Evolutionary conservation across 2,113 vertebrate genomes (phyloP).

Genomic region (Poeciliopsis retropinna): DNA sequence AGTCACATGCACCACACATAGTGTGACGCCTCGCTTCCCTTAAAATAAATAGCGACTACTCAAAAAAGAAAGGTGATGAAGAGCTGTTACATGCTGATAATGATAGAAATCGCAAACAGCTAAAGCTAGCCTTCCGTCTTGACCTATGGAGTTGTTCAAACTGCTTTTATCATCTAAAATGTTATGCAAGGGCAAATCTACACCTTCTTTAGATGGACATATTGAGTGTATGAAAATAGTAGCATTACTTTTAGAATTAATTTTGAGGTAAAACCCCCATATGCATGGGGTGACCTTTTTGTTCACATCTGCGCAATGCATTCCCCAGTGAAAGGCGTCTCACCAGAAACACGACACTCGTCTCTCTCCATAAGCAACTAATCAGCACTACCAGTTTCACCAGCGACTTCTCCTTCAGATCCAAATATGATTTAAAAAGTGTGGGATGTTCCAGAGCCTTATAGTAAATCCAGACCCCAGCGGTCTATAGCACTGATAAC

Average conservation of each 20-base stretch:
- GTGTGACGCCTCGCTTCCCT: neutral
- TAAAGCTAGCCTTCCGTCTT: neutral
- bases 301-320: neutral
- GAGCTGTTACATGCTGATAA: neutral
- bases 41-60: neutral
- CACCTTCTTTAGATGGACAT: too few species aligned
- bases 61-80: neutral
- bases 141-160: neutral
- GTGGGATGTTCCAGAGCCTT: conserved; percentile 2
- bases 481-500: conserved; percentile 44
- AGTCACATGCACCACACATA: neutral
- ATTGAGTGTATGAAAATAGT: too few species aligned
- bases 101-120: neutral
- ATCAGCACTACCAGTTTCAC: neutral
- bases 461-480: conserved; percentile 30
- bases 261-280: too few species aligned
- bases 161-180: neutral
- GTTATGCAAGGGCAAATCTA: too few species aligned
- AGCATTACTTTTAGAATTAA: too few species aligned
- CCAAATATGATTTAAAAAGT: neutral
- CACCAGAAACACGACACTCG: neutral
- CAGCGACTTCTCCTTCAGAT: neutral
- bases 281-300: neutral
- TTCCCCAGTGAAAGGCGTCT: neutral
- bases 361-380: neutral